Evolutionary conservation across 92 coral and sea anemone species (phyloP), one percentile per base, ranked within the genome.

Genomic region (Porites evermanni): DNA sequence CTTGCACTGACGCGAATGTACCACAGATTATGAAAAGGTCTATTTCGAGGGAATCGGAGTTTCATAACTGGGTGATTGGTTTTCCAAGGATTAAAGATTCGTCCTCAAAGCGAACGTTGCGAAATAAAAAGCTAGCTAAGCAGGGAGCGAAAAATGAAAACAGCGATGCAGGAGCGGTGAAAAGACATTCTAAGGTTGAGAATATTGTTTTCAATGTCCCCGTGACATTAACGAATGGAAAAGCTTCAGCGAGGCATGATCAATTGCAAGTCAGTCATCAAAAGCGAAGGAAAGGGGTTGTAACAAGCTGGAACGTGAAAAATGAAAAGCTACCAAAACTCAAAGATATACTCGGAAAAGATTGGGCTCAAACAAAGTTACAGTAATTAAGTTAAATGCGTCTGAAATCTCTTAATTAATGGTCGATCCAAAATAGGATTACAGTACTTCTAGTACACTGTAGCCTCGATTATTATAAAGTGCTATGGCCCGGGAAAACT

Each of bases 61-160:
- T 77, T 47, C 91, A 93, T 66, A 91, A 93, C 81, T 93, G 96
- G 96, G 64, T 91, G 6, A 77, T 87, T 26, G 96, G 96, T 13
- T 74, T 88, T 14, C 96, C 96, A 19, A 88, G 64, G 29, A 74
- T 85, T 8, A 91, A 71, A 29, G 83, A 81, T 61, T 19, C 91
- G 8, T 19, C 73, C 23, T 17, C 13, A 1, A 38, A 44, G 20
- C 83, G 61, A 6, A 65, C 74, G 3, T 52, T 7, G 14, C 73
- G 83, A 65, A 79, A 79, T 16, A 24, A 12, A 23, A 38, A 53
- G 52, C 21, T 64, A n/a, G 20, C 47, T 16, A 82, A 21, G 58
- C 52, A 14, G 20, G 21, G 50, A 32, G 19, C 26, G 9, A 24
- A 12, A n/a, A 14, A 32, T 23, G 12, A 77, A 14, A 32, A 59